Evolutionary conservation across 1,140 invertebrate species (phyloP), one percentile per base, ranked within the genome.

Genomic region (Doryteuthis pealeii): DNA sequence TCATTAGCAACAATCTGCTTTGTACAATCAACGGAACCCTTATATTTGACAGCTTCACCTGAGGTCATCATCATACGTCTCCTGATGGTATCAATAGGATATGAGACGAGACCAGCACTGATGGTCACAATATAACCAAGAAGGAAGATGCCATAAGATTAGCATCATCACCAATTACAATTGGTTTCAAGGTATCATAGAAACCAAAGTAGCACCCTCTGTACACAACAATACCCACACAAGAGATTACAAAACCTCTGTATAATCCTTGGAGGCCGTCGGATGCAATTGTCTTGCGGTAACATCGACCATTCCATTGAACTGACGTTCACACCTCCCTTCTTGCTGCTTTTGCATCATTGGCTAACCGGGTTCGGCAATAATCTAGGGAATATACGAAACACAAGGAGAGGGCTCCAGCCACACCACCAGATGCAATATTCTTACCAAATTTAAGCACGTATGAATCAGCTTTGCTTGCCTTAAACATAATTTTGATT

Each of bases 311-410:
- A 97, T 90, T 80, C 96, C 96, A 82, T 88, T 92, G 91, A 95
- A 98, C 87, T 97, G 93, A 84, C 96, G 92, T 83, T 92, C 91
- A 65, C 92, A n/a, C 90, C 91, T 58, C 90, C 91, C 86, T 95
- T 96, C 79, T 94, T 94, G 78, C 95, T 80, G 70, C 80, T 80
- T 79, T 88, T 80, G 89, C 86, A 83, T 91, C 90, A 80, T 90
- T 89, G 67, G 90, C 90, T 45, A 91, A 79, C 74, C 96, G 92
- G 77, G 97, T 99, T 91, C 97, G 91, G 79, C 95, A 95, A 90
- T 96, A 97, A 89, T 98, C 96, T 66, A 98, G 90, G 66, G 96
- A 96, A 89, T 98, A 98, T 78, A 98, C 96, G 88, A 98, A 96
- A 89, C 93, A 93, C 45, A 98, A 91, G 26, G 96, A 97, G 69